A percentile compares a stretch with the other conserved stretches of the same genome.
Evolutionary conservation across 2,113 vertebrate species (phyloP).

Genomic region (Tretioscincus oriximinensis): DNA sequence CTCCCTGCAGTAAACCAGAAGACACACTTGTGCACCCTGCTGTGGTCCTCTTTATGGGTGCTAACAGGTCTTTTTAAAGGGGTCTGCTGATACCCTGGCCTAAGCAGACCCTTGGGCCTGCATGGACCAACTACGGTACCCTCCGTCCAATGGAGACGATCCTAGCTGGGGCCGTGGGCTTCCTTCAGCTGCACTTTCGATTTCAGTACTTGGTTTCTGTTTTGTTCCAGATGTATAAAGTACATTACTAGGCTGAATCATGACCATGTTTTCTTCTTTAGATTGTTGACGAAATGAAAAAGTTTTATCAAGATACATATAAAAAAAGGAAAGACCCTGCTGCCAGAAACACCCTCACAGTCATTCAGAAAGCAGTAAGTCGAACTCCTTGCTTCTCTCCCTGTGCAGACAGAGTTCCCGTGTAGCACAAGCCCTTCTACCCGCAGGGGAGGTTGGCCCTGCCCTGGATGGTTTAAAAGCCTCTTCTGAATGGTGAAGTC

Average conservation of each 20-base stretch:
- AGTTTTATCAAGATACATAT: conserved; percentile 83
- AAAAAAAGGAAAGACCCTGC: conserved; percentile 61
- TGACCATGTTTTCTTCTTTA: conserved; percentile 38
- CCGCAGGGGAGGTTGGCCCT: neutral
- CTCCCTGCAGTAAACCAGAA: too few species aligned
- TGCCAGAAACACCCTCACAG: conserved; percentile 78
- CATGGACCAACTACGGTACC: too few species aligned
- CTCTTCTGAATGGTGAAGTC: neutral
- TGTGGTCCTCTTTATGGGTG: too few species aligned
- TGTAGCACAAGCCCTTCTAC: too few species aligned
- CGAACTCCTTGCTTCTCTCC: neutral
- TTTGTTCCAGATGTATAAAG: neutral
- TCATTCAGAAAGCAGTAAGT: conserved; percentile 84
- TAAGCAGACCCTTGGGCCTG: too few species aligned
- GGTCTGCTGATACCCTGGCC: too few species aligned
- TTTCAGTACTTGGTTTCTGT: neutral
- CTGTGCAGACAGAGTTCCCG: neutral
- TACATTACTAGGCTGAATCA: neutral
- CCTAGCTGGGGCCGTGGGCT: too few species aligned
- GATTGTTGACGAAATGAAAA: conserved; percentile 82
- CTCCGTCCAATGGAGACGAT: too few species aligned
- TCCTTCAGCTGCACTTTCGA: too few species aligned
- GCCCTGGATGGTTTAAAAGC: neutral
- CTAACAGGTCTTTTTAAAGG: too few species aligned
- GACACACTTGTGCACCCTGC: too few species aligned